Evolutionary conservation across 2,113 vertebrate species (phyloP), one percentile per base, ranked within the genome.

Genomic region (Zootoca vivipara): DNA sequence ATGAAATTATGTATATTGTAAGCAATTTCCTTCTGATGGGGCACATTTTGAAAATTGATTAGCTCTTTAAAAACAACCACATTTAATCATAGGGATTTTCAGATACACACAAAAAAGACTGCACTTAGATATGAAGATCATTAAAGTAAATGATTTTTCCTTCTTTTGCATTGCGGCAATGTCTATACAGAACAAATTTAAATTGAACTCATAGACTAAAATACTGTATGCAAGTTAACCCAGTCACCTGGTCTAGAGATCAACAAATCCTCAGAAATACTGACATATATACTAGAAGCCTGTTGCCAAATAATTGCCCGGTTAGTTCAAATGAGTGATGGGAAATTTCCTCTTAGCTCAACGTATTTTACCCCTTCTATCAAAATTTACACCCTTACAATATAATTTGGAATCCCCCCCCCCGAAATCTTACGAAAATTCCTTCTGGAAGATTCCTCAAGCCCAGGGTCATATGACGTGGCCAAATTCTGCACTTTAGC

Each of bases 51-150:
- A 78, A 67, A 78, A 86, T 26, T 79, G 85, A 67, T 46, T 69
- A 67, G 20, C 62, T 86, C 30, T 52, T 86, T 52, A 78, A 78
- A 86, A 86, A 78, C 56, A 28, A 35, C 46, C 72, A 75, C 40
- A 69, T 35, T 67, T 78, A n/a, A 86, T 86, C 85, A 78, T 35
- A 84, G 28, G 62, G 85, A 79, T 52, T 69, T 78, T 77, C 30
- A 22, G 35, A 79, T 10, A 67, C 85, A 79, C 52, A n/a, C 20
- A 33, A 20, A 67, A 69, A 52, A 28, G 22, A 79, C 2, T 46
- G 26, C 20, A 58, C 13, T 79, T 65, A 46, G 58, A 42, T 82
- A 82, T 67, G 62, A 28, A 62, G 78, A 42, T 83, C 26, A 83
- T 83, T 83, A 74, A 69, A 46, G 35, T 46, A 46, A 86, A 56